A percentile compares a stretch with the other conserved stretches of the same genome.
phyloP scores from a whole-genome alignment of 2,888 invertebrate genomes.

The Ichneumoninae sp. region DNA sequence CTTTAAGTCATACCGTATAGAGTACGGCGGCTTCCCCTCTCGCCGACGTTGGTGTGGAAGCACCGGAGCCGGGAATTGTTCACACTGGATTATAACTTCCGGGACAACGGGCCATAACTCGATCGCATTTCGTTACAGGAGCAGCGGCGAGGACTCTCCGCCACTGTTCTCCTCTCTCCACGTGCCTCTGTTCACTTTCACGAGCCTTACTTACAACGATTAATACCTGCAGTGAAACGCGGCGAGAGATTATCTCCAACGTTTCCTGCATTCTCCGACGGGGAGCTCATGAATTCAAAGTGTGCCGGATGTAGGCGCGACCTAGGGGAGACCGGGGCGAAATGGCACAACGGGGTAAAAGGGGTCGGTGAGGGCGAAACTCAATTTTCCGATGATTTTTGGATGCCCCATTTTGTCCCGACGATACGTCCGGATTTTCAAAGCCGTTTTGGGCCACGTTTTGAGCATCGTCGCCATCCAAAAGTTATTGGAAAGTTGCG shows the following conservation, averaged over 20 bases:
- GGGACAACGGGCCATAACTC: constrained; percentile 68
- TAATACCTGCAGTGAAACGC: constrained; percentile 34
- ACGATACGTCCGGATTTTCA: no score
- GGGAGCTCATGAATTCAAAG: constrained; percentile 21
- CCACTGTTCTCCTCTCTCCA: background rate
- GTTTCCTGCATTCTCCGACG: constrained; percentile 31
- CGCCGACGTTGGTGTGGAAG: constrained; percentile 6
- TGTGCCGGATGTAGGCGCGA: background rate
- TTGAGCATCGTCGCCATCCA: no score
- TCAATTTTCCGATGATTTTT: no score
- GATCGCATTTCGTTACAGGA: constrained; percentile 66
- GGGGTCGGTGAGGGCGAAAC: no score
- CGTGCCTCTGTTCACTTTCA: constrained; percentile 16
- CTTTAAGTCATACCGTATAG: constrained; percentile 54
- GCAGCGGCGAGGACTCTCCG: constrained; percentile 5
- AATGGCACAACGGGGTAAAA: no score
- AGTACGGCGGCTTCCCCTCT: background rate
- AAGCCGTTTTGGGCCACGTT: no score
- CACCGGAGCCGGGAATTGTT: constrained; percentile 70
- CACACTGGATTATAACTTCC: constrained; percentile 76
- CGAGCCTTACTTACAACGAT: constrained; percentile 1
- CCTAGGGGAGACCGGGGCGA: background rate
- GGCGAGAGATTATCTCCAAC: constrained; percentile 39
- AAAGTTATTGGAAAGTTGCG: no score
- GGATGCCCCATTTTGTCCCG: no score